Evolutionary conservation across 2,113 vertebrate genomes (phyloP), one percentile per base, ranked within the genome.

Genomic region (Spea bombifrons): DNA sequence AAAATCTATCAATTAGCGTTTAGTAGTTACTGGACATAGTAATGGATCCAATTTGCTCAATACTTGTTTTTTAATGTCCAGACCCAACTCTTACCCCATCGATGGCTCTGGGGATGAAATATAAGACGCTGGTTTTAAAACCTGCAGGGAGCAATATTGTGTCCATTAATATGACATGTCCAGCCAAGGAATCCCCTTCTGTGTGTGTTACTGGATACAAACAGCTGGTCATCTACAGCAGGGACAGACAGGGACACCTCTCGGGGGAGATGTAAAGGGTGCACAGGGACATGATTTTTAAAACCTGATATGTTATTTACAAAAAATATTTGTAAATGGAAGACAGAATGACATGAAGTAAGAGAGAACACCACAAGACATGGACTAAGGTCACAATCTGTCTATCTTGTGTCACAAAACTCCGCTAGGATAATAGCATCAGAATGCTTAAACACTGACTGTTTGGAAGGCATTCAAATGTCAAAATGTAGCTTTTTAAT

Each of bases 321-420:
- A 87, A 90, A 89, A 92, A 90, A 93, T 91, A 92, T 93, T 92
- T 91, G 90, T 92, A 92, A 92, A 92, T 92, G 89, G 90, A 89
- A 85, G 61, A 49, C 9, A 53, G 61, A 7, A 5, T 50, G 64
- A 67, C 77, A 73, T 47, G 8, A 67, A 30, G 55, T 59, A 43
- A 66, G 75, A 43, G 43, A 68, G 53, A 80, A 46, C 52, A 74
- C 17, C 71, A 74, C 65, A 17, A 50, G 78, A n/a, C 78, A 49
- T 59, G 13, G 13, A 71, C 47, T 63, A 74, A 74, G 78, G 78
- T 80, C 65, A 80, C 65, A 68, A 57, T 1, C 0, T 0, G 48
- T 3, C 0, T 49, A 47, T 5, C 59, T 46, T 9, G 49, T 53
- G 74, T 81, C 44, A 43, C 7, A 4, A 52, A 30, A 63, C 47